Evolutionary conservation across 1,140 invertebrate species (phyloP), one percentile per base, ranked within the genome.

Genomic region (Teleogryllus occipitalis): DNA sequence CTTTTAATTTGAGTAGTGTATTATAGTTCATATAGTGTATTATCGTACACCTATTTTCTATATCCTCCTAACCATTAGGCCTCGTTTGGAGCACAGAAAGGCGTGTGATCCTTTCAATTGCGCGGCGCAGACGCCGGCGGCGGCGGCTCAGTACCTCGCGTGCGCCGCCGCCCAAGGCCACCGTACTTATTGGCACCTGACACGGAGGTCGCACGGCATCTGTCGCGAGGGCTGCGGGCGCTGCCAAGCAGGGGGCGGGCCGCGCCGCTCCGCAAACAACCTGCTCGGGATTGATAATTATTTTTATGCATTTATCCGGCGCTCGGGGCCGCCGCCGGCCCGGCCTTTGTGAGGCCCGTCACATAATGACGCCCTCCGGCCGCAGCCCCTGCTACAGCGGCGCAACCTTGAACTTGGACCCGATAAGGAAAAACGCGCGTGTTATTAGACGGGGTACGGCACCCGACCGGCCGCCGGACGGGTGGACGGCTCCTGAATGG

Each of bases 231-330:
- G 27, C 27, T 39, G 27, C 27, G 27, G 27, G 27, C 27, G 27
- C 27, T 39, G 27, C 27, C 27, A 39, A 39, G 27, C 27, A 39
- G 27, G 27, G 27, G 27, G 27, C 27, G 27, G 27, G 27, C 1
- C 27, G 27, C 27, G 1, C 27, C 27, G 27, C 54, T 65, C 54
- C 54, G 54, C 54, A 65, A 65, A 65, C 54, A 65, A 65, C 54
- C 54, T 65, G 54, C 54, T 65, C 54, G 54, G 54, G 54, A 65
- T 65, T 65, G 54, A 65, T 65, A 65, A 65, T 65, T 65, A 65
- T 65, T 65, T 65, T 65, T 65, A 65, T 65, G 5, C 27, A 65
- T 65, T 65, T 65, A 65, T 65, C 54, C 54, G 10, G 10, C 54
- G 27, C 27, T 39, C 27, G 27, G 27, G 27, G 27, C 10, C 2